Evolutionary conservation across 2,113 vertebrate genomes (phyloP), one percentile per base, ranked within the genome.

Genomic region (Alexandromys fortis): DNA sequence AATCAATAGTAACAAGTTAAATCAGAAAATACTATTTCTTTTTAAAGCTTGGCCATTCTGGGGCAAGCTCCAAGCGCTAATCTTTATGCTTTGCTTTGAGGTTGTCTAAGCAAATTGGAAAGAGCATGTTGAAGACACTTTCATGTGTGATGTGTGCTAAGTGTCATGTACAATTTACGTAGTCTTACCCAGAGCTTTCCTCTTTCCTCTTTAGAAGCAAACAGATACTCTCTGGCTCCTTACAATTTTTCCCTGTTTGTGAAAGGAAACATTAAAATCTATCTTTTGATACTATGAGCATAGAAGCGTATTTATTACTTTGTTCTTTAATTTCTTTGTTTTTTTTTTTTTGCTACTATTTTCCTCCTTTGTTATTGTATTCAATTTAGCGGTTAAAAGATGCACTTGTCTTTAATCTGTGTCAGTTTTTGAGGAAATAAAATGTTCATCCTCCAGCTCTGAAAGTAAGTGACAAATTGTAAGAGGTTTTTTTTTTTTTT

Each of bases 1-100:
- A 98, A 97, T 98, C 95, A 82, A 97, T 94, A 97, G 94, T 97
- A 97, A 97, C 90, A 95, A 92, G 95, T 86, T 96, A 97, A 98
- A 96, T 97, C 88, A 94, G 93, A 95, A 97, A 95, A 94, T 82
- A 94, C 65, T 58, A 90, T 93, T 96, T 97, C 58, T 92, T 52
- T 96, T 96, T 97, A 96, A 92, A 96, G 61, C 90, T 61, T 96
- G 92, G 93, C 88, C 75, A 76, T 97, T 92, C 78, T 93, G 83
- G 96, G 92, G 92, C 89, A 98, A 92, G 89, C 94, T 96, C 91
- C 0, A 10, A 93, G 79, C 42, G 65, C 88, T 93, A 97, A 94
- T 92, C 88, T 96, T 95, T 94, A 95, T 94, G 76, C 86, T 93
- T 97, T 97, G 89, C 96, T 96, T 97, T 96, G 92, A 95, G 55